These are phyloP conservation scores for Danio aesculapii DNA, from an alignment of 2,797 vertebrate genomes.

Conservation along the genomic window DNA sequence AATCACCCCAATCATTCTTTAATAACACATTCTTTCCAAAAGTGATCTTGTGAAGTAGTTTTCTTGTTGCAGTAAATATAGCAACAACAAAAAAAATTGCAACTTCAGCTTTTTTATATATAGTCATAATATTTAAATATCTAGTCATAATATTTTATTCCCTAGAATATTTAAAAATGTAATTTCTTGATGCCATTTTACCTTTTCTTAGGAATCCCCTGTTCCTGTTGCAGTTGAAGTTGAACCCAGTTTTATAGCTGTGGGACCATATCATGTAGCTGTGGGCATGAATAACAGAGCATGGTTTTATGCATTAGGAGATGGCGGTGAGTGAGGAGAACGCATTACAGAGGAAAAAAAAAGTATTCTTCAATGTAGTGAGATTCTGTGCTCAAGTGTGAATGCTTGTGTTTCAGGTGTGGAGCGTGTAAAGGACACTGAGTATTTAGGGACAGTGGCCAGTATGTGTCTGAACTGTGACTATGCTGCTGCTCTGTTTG, in stretches of 20 bases:
- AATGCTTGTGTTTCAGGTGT: constrained; percentile 76
- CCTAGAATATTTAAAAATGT: not conserved
- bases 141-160: too few species aligned
- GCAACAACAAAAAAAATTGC: too few species aligned
- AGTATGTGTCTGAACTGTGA: constrained; percentile 92
- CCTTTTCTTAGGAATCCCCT: constrained; percentile 80
- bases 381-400: not conserved
- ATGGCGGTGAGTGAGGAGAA: constrained; percentile 72
- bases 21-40: too few species aligned
- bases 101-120: too few species aligned
- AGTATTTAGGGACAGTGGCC: constrained; percentile 93
- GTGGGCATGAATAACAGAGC: constrained; percentile 98
- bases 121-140: too few species aligned
- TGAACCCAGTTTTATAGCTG: constrained; percentile 92
- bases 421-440: constrained; percentile 90
- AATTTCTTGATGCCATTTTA: not conserved
- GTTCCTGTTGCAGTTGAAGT: constrained; percentile 90
- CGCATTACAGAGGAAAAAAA: not conserved
- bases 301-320: constrained; percentile 93
- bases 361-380: not conserved
- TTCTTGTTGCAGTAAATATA: too few species aligned
- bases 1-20: too few species aligned
- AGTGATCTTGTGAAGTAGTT: too few species aligned
- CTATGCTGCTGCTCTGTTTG: constrained; percentile 94
- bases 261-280: constrained; percentile 92